Evolutionary conservation across 2,113 vertebrate genomes (phyloP).

Genomic region (Haemorhous mexicanus): DNA sequence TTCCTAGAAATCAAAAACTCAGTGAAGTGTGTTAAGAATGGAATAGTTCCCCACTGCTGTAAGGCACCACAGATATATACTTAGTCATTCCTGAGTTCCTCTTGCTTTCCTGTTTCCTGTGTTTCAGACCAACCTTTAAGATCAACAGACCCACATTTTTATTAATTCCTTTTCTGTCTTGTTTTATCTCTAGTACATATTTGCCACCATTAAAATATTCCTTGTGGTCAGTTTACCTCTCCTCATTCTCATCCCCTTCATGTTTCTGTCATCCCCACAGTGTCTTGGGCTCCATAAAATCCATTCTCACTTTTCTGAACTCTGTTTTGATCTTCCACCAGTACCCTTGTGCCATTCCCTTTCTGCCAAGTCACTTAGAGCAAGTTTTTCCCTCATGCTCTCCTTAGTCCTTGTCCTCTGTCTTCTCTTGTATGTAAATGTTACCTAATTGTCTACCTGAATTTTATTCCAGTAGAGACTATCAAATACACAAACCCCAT

Average conservation of each 20-base stretch:
- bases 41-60: background rate
- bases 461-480: background rate
- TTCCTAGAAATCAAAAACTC: constrained; percentile 4
- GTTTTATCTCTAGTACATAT: background rate
- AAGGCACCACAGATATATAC: background rate
- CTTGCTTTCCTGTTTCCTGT: background rate
- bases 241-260: background rate
- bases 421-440: background rate
- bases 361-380: background rate
- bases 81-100: background rate
- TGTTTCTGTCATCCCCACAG: background rate
- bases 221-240: background rate
- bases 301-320: constrained; percentile 17
- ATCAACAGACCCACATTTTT: background rate
- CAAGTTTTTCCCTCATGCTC: background rate
- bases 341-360: background rate
- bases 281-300: constrained; percentile 40
- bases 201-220: background rate
- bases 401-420: background rate
- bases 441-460: background rate
- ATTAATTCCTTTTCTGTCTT: background rate
- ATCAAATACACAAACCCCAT: background rate
- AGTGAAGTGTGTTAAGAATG: constrained; percentile 17
- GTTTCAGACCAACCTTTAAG: background rate
- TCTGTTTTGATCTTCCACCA: constrained; percentile 36